Evolutionary conservation across 2,888 invertebrate genomes (phyloP), one percentile per base, ranked within the genome.

Genomic region (Chloroclysta siterata): DNA sequence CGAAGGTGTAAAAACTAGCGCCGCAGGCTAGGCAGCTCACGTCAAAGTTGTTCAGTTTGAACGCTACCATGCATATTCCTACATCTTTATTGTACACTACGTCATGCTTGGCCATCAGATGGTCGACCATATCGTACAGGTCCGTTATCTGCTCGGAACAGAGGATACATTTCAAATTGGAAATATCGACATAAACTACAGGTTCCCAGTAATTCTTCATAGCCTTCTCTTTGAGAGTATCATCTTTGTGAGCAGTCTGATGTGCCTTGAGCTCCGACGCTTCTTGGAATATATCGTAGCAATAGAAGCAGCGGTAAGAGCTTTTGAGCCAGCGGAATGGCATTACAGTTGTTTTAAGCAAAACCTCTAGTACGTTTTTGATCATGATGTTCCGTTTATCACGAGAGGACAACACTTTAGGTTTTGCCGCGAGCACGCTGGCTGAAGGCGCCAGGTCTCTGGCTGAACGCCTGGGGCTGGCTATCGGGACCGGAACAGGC

Each of bases 191-290:
- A 56, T 91, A 92, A 0, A 93, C 91, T 0, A 88, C 82, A 0
- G 89, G 78, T 14, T 93, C 92, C 90, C 90, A 93, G 60, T 88
- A 93, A 58, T 91, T 92, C 52, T 78, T 86, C 88, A 93, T 88
- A 0, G 89, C 82, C 66, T 88, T 84, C 5, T 81, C 79, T 64
- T 88, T 90, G 0, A 86, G 70, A 0, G 81, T 79, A 17, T 89
- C 83, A 0, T 83, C 85, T 0, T 72, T 57, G 46, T 93, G 92
- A 0, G 60, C 54, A 1, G 71, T 61, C 52, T 93, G 92, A 54
- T 93, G 92, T 5, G 63, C 78, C 59, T 90, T 89, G 14, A 93
- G 68, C 0, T 89, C 89, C 0, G 84, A 78, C 0, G 84, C 81
- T 47, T 93, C 91, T 78, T 90, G 88, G 54, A 90, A 92, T 22